These are phyloP conservation scores for Dipus sagitta DNA, from an alignment of 2,797 vertebrate genomes.

Conservation along the genomic window DNA sequence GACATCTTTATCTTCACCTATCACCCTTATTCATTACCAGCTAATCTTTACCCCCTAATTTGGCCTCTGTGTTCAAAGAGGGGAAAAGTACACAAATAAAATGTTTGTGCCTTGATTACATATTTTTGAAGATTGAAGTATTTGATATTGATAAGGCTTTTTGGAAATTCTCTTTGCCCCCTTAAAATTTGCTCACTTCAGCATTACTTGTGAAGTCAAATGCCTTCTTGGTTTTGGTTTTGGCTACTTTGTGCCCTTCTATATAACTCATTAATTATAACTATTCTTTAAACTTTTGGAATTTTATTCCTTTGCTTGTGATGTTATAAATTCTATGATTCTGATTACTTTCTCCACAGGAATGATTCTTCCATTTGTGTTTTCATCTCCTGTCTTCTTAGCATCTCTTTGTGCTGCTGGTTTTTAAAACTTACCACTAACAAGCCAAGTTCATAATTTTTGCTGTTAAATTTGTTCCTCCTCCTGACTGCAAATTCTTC, in stretches of 20 bases:
- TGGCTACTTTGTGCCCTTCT: neutral
- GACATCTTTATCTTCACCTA: neutral
- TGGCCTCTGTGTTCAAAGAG: neutral
- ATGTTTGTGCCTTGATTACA: neutral
- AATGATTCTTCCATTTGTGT: constrained; percentile 36
- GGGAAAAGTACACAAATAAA: neutral
- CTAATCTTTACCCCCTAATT: neutral
- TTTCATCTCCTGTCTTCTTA: constrained; percentile 38
- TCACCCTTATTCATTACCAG: neutral
- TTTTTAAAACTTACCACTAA: constrained; percentile 61
- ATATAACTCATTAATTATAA: constrained; percentile 10
- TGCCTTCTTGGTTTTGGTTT: constrained; percentile 13
- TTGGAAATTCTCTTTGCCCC: neutral
- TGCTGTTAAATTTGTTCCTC: constrained; percentile 48
- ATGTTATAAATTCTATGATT: constrained; percentile 44
- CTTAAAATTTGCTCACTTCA: constrained; percentile 20
- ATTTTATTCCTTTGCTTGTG: neutral
- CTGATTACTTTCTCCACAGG: constrained; percentile 52
- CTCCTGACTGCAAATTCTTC: neutral
- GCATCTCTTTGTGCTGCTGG: constrained; percentile 8
- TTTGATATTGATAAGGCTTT: neutral
- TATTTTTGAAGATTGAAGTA: constrained; percentile 36
- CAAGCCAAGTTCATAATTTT: constrained; percentile 42
- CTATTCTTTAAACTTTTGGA: neutral
- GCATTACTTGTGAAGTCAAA: neutral